Evolutionary conservation across 2,797 vertebrate genomes (phyloP).

Genomic region (Spondyliosoma cantharus): DNA sequence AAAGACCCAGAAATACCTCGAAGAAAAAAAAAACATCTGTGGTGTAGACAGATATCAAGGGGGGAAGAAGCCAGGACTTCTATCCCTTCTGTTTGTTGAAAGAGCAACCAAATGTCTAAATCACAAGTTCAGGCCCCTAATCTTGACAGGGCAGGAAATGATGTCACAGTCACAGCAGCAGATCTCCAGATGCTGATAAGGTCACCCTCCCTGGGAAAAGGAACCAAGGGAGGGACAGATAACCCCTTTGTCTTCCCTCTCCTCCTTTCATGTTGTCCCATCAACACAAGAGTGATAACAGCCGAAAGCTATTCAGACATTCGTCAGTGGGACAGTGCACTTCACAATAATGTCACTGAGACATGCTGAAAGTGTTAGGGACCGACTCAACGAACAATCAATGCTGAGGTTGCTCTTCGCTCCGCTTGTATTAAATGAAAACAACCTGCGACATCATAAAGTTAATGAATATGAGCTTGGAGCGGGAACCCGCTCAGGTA

Average conservation of each 20-base stretch:
- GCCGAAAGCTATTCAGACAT: slow-evolving; percentile 30
- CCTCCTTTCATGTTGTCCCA: slow-evolving; percentile 59
- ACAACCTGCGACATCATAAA: slow-evolving; percentile 49
- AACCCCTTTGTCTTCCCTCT: slow-evolving; percentile 58
- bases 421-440: slow-evolving; percentile 53
- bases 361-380: slow-evolving; percentile 33
- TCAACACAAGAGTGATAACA: slow-evolving; percentile 51
- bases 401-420: slow-evolving; percentile 18
- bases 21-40: slow-evolving; percentile 52
- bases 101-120: slow-evolving; percentile 57
- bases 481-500: slow-evolving; percentile 58
- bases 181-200: slow-evolving; percentile 77
- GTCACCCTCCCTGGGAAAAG: slow-evolving; percentile 59
- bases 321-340: slow-evolving; percentile 46
- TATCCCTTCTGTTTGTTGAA: slow-evolving; percentile 56
- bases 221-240: slow-evolving; percentile 57
- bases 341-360: slow-evolving; percentile 40
- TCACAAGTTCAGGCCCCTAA: slow-evolving; percentile 30
- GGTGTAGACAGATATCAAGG: slow-evolving; percentile 60
- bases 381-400: slow-evolving; percentile 14
- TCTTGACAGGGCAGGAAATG: slow-evolving; percentile 76
- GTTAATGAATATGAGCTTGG: slow-evolving; percentile 41
- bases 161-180: slow-evolving; percentile 73
- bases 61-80: slow-evolving; percentile 25
- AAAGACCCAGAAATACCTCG: slow-evolving; percentile 36